Evolutionary conservation across 1,140 invertebrate genomes (phyloP).

Genomic region (fruit fly (Drosophila melanogaster)): DNA sequence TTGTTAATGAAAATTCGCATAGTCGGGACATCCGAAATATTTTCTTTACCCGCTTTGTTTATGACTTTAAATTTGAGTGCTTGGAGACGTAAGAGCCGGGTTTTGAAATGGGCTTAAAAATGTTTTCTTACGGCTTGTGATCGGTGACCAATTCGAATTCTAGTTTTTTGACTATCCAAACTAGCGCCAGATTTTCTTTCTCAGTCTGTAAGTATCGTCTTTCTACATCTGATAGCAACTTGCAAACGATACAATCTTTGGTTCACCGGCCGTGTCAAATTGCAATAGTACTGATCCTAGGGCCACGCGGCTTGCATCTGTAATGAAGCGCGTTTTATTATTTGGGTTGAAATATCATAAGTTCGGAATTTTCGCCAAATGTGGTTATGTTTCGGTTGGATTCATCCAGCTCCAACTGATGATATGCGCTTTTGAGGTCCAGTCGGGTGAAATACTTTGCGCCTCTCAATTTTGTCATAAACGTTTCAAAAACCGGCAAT

Average conservation of each 20-base stretch:
- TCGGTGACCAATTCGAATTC: background rate
- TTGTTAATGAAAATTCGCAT: background rate
- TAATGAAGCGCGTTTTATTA: conserved; percentile 32
- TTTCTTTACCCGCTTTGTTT: conserved; percentile 1
- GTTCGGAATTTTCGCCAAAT: background rate
- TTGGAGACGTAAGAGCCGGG: background rate
- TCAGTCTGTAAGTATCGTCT: background rate
- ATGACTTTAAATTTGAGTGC: background rate
- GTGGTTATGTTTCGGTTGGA: too few species aligned
- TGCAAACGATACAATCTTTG: background rate
- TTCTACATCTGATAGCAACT: background rate
- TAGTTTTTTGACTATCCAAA: background rate
- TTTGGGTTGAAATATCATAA: conserved; percentile 19
- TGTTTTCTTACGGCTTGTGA: background rate
- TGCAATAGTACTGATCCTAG: background rate
- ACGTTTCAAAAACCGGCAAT: too few species aligned
- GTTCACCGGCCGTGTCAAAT: too few species aligned
- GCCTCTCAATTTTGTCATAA: too few species aligned
- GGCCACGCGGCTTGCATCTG: background rate
- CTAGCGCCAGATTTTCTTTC: too few species aligned
- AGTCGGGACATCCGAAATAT: background rate
- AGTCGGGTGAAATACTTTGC: too few species aligned
- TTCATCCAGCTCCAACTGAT: too few species aligned
- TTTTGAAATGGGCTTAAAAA: conserved; percentile 1
- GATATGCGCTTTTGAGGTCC: too few species aligned